phyloP scores from a whole-genome alignment of 2,797 vertebrate genomes.

The Sternarchorhynchus goeldii region DNA sequence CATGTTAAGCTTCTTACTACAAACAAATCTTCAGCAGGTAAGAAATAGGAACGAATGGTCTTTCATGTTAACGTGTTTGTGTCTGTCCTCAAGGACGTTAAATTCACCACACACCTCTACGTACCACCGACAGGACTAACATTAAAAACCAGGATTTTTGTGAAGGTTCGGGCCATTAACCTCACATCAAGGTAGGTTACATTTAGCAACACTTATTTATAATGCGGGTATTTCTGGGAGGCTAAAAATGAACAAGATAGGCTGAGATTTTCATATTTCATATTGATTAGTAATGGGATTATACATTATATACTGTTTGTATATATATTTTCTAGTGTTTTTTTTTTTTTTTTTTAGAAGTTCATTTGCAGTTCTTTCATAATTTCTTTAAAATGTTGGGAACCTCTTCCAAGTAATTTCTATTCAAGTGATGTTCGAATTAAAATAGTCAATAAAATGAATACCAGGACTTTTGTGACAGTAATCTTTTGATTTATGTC shows the following conservation, averaged over 20 bases:
- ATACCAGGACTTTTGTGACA: neutral
- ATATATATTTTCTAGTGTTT: too few relatives aligned
- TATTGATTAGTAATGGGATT: too few relatives aligned
- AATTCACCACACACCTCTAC: constrained; percentile 55
- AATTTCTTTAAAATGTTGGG: too few relatives aligned
- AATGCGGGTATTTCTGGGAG: too few relatives aligned
- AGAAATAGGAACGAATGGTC: neutral
- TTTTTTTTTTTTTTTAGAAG: neutral
- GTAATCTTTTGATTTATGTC: constrained; percentile 8
- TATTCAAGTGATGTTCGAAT: neutral
- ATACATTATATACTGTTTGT: too few relatives aligned
- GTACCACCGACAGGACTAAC: constrained; percentile 65
- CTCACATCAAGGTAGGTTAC: constrained; percentile 66
- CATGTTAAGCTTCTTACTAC: neutral
- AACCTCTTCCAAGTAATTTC: neutral
- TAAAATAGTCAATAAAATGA: too few relatives aligned
- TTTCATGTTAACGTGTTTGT: neutral
- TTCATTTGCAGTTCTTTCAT: too few relatives aligned
- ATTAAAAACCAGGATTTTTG: constrained; percentile 74
- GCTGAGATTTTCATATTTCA: too few relatives aligned
- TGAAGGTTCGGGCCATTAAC: constrained; percentile 71
- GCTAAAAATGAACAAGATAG: neutral
- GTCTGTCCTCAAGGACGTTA: constrained; percentile 58
- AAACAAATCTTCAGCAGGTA: neutral
- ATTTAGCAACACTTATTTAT: neutral